A percentile compares a stretch with the other conserved stretches of the same genome.
Evolutionary conservation across 2,888 invertebrate genomes (phyloP).

Genomic region (Pammene aurita): DNA sequence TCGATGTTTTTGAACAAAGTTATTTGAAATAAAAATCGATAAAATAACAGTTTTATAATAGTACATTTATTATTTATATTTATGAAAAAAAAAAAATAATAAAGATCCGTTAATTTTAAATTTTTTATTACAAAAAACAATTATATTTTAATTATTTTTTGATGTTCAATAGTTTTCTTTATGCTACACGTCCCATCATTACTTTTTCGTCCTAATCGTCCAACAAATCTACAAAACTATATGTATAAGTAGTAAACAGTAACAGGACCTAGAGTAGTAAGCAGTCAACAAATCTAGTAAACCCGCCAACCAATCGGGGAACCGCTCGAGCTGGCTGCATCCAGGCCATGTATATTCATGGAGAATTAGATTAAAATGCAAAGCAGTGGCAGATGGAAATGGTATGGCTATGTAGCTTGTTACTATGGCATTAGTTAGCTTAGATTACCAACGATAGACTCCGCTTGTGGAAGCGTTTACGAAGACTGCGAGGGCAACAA

Average conservation of each 20-base stretch:
- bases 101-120: too few species aligned
- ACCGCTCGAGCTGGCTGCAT: neutral
- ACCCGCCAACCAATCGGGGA: neutral
- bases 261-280: too few species aligned
- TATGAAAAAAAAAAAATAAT: too few species aligned
- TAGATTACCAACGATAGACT: neutral
- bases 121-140: too few species aligned
- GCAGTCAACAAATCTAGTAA: neutral
- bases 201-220: too few species aligned
- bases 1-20: constrained; percentile 43
- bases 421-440: neutral
- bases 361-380: constrained; percentile 24
- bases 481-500: neutral
- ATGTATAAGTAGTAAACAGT: too few species aligned
- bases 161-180: too few species aligned
- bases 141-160: too few species aligned
- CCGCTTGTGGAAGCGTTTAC: neutral
- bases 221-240: too few species aligned
- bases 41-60: neutral
- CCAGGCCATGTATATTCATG: constrained; percentile 22
- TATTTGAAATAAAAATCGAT: neutral
- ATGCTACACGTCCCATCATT: too few species aligned
- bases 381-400: constrained; percentile 14
- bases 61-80: too few species aligned
- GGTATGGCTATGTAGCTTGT: constrained; percentile 7